phyloP scores from a whole-genome alignment of 2,797 vertebrate species.

The Lepus oiostolus region DNA sequence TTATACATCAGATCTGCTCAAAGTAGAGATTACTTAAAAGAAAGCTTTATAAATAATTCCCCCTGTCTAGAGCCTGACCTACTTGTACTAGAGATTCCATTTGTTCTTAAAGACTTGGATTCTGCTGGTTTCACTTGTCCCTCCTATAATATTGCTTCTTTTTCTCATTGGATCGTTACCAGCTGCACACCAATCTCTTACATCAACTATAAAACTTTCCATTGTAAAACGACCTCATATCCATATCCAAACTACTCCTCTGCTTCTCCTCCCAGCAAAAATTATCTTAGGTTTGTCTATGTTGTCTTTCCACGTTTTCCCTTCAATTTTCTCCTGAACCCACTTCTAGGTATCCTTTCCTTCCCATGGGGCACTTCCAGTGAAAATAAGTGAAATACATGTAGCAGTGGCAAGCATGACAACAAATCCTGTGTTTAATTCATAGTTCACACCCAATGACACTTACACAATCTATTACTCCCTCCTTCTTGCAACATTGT shows the following conservation, averaged over 20 bases:
- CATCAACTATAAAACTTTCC: neutral
- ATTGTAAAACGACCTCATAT: neutral
- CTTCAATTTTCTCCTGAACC: neutral
- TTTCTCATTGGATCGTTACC: neutral
- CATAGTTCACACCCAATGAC: neutral
- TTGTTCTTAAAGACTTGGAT: neutral
- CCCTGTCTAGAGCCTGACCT: neutral
- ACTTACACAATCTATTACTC: conserved; percentile 55
- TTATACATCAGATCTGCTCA: neutral
- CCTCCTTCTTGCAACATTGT: neutral
- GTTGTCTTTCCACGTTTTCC: neutral
- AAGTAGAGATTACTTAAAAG: conserved; percentile 37
- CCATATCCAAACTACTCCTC: neutral
- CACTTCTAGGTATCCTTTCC: neutral
- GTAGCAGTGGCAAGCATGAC: neutral
- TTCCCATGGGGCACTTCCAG: neutral
- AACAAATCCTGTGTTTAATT: neutral
- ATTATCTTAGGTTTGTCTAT: neutral
- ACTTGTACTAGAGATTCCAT: neutral
- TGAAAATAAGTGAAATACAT: neutral
- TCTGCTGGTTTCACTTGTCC: neutral
- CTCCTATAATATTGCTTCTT: neutral
- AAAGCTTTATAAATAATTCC: neutral
- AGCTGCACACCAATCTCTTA: neutral
- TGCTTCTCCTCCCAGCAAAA: neutral